Base-by-base conservation (phyloP, 2,888 invertebrate genomes). In the Hydraecia micacea region DNA sequence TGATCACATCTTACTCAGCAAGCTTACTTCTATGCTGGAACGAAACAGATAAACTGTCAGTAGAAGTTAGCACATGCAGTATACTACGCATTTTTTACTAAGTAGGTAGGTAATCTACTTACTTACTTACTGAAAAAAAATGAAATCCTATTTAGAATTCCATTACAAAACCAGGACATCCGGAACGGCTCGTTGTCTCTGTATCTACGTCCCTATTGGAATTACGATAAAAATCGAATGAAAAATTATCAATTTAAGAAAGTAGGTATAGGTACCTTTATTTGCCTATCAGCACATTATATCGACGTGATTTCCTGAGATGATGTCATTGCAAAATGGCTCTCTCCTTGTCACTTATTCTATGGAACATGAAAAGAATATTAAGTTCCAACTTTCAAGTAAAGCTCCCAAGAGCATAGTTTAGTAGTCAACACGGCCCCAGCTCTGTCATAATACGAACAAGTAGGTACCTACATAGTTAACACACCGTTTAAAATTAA, bases 331-430 rank as follows among this genome's bases (percentile, higher is more conserved):
- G 36, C 80, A 77, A 75, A 83, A 81, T 73, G 75, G 58, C 83
- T 83, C 83, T 87, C 78, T 69, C 81, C 66, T 72, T 65, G 70
- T 70, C 72, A 58, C 32, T n/a, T n/a, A n/a, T 73, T 76, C 58
- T 70, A 80, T 52, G 58, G 28, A 52, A 82, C 84, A 86, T 80
- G 82, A 83, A 82, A 80, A 75, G 87, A 89, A 90, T 90, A 79
- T 42, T 84, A 86, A 90, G 69, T 81, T 79, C n/a, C 55, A 71
- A 83, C 84, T 90, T 89, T 86, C 83, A 84, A 87, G 82, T 73
- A 75, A 87, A 81, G 52, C 73, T 86, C 86, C 79, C 85, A 70
- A 79, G 86, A 85, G 86, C 63, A 75, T 75, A 62, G n/a, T 65
- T 63, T 42, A 46, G 46, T 73, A 66, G 21, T 60, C 9, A 60